phyloP scores from a whole-genome alignment of 2,888 invertebrate species.

The Chrysodeixis includens region DNA sequence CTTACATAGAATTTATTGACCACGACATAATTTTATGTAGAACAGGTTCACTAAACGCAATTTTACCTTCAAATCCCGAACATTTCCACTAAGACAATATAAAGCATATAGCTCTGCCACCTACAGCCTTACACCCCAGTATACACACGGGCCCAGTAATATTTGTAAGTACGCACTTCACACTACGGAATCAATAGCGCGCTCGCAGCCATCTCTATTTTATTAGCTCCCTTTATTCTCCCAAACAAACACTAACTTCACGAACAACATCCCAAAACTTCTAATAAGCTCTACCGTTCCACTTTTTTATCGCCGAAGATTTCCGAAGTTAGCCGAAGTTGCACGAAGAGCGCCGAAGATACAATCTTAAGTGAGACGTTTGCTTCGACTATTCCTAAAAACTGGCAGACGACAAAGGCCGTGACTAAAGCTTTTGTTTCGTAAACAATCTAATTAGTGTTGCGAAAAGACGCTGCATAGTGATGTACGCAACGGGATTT shows the following conservation, averaged over 20 bases:
- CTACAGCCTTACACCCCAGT: neutral
- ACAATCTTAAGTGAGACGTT: constrained; percentile 51
- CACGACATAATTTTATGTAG: too few relatives aligned
- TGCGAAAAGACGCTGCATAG: constrained; percentile 59
- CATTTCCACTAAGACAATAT: neutral
- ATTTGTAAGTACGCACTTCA: neutral
- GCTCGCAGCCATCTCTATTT: constrained; percentile 40
- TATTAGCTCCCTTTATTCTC: constrained; percentile 56
- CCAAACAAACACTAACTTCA: constrained; percentile 56
- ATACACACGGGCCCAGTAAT: neutral
- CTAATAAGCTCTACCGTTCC: constrained; percentile 57
- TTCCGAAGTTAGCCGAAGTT: constrained; percentile 49
- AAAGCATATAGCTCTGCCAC: neutral
- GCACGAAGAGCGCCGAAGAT: constrained; percentile 50
- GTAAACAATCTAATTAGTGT: constrained; percentile 76
- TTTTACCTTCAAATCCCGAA: neutral
- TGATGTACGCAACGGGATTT: constrained; percentile 17
- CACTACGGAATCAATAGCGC: constrained; percentile 27
- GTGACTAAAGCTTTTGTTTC: constrained; percentile 68
- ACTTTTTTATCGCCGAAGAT: constrained; percentile 57
- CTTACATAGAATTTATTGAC: too few relatives aligned
- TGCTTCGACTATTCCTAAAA: constrained; percentile 64
- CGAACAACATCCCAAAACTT: constrained; percentile 59
- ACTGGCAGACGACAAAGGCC: constrained; percentile 63
- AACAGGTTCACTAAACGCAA: too few relatives aligned